Base-by-base conservation (phyloP, 2,888 invertebrate species). In the Pollenia labialis region DNA sequence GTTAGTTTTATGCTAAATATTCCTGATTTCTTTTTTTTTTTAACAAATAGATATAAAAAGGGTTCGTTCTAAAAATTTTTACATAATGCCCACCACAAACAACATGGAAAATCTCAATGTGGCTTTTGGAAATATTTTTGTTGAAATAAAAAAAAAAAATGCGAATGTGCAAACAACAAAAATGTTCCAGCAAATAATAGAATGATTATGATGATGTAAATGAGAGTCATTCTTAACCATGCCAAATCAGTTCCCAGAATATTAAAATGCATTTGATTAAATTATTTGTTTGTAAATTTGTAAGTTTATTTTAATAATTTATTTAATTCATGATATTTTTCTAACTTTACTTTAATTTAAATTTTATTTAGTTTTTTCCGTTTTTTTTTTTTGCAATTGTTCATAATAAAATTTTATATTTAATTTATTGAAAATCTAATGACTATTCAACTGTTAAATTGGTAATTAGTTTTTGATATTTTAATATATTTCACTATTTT, bases 51-150 rank as follows among this genome's bases (percentile, higher is more conserved):
- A 62, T 18, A 69, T 68, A 62, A 50, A 62, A 87, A 68, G 56
- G 74, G 11, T 54, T 77, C 48, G 52, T 64, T 81, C 56, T 58
- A 54, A 64, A 81, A 66, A 87, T 87, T 87, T 84, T 87, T 87
- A 74, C 87, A 87, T 87, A 87, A 87, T 87, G 81, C 52, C 74
- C 87, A 87, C 87, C 87, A 74, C 87, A 87, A 87, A 84, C 81
- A 87, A 81, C 87, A 87, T 81, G 74, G 84, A 81, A 87, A 84
- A 87, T 84, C 84, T 87, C 68, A 81, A 87, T 87, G 87, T 81
- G 87, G 87, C 81, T 87, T 87, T 86, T 44, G 62, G 46, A 75
- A 82, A 80, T 83, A 84, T 87, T 84, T 81, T 56, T 69, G 66
- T 76, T 81, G 12, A 72, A 66, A 66, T 60, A 52, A 23, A 50